Evolutionary conservation across 2,888 invertebrate genomes (phyloP).

Genomic region (Oithona nana): DNA sequence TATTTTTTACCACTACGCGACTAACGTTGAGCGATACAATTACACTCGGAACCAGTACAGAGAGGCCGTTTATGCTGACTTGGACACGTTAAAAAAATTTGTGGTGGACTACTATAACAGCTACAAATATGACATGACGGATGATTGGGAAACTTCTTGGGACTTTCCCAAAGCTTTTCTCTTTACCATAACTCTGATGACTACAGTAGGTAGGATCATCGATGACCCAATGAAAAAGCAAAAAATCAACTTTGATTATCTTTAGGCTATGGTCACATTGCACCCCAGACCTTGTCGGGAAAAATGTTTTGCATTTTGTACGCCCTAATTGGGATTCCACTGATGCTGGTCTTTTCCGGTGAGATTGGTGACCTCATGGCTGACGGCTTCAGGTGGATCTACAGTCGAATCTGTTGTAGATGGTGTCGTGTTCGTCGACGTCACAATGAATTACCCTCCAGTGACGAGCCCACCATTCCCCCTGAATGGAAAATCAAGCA

Average conservation of each 20-base stretch:
- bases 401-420: constrained; percentile 23
- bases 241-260: neutral
- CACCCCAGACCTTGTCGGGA: constrained; percentile 23
- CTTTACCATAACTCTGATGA: constrained; percentile 24
- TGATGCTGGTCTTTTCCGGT: constrained; percentile 22
- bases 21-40: constrained; percentile 4
- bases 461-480: constrained; percentile 18
- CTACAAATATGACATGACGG: constrained; percentile 21
- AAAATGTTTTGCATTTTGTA: constrained; percentile 22
- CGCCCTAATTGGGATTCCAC: constrained; percentile 22
- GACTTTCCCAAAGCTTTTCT: constrained; percentile 23
- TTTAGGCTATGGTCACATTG: constrained; percentile 25
- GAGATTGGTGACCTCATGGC: constrained; percentile 23
- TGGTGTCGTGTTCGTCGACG: constrained; percentile 22
- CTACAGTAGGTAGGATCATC: constrained; percentile 23
- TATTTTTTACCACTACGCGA: constrained; percentile 22
- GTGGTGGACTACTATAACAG: constrained; percentile 21
- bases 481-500: constrained; percentile 19
- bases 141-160: constrained; percentile 23
- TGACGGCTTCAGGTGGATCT: constrained; percentile 20
- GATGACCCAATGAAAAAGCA: neutral
- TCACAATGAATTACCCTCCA: constrained; percentile 21
- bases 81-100: constrained; percentile 22
- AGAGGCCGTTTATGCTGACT: constrained; percentile 17
- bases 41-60: neutral